Evolutionary conservation across 2,888 invertebrate species (phyloP), one percentile per base, ranked within the genome.

Genomic region (Protophormia terraenovae): DNA sequence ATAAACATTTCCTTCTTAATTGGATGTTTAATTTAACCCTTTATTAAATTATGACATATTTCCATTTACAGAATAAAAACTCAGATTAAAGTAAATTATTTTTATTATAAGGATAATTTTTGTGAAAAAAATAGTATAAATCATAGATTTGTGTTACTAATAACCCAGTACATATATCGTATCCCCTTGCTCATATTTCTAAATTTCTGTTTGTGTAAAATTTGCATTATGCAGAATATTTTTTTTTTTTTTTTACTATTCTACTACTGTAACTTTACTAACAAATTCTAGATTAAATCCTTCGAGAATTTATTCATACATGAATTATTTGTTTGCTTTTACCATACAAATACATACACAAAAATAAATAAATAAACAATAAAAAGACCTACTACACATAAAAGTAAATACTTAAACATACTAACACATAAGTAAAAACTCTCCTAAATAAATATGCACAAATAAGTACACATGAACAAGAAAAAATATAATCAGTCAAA

Each of bases 251-350:
- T 12, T 22, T 22, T n/a, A n/a, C n/a, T n/a, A n/a, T n/a, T 2
- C 22, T 32, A 45, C 58, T 8, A 58, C 58, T 38, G 22, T n/a
- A 38, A n/a, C 16, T 41, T 24, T 32, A 47, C 47, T 55, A 16
- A 35, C 19, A 69, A 67, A 69, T 69, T 69, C 60, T 69, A 69
- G 67, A 77, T 69, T 69, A 67, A 77, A 69, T 69, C 69, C 78
- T 78, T 24, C 60, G 69, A 69, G 69, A 78, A 69, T 69, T 69
- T 78, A 69, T 77, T 50, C 38, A 62, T 62, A 60, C 24, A 78
- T 78, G 69, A 69, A 78, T 78, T 60, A 67, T 77, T 67, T 66
- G 67, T 77, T 32, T 55, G 66, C 58, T 58, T 67, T 58, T 58
- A 58, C 14, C 4, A 64, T 27, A 53, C 16, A 2, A 27, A 2